Base-by-base conservation (phyloP, 2,888 invertebrate genomes). In the Pemphredon lugubris region DNA sequence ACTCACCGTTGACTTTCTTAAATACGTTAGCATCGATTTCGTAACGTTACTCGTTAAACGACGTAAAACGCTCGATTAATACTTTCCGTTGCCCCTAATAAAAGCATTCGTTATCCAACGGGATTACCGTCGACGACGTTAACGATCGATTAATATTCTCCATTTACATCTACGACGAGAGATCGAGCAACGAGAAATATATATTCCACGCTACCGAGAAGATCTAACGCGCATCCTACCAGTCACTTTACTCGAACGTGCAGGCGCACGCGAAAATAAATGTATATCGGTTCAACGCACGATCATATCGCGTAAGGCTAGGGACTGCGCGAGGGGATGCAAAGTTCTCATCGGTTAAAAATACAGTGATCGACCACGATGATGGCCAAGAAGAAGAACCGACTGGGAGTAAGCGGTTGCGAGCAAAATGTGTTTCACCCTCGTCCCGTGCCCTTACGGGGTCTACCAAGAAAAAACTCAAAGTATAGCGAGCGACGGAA, bases 341-440 rank as follows among this genome's bases (percentile, higher is more conserved):
- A 45, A 66, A 57, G 57, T 32, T n/a, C 34, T 39, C 37, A 48
- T 50, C 65, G 54, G 79, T 65, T 79, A 79, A 79, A 79, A 77
- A 79, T 79, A 79, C 50, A 57, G 18, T 61, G 48, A 58, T 77
- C 68, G 73, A 77, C 64, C 67, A 68, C 30, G 63, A 7, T 45
- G 54, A 11, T 20, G 55, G 34, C 50, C 47, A 65, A 53, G 61
- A 65, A 55, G 50, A 65, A 63, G 63, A 64, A 61, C 53, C 59
- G 51, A 51, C 40, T 6, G 20, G 37, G 7, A 32, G 48, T 47
- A 64, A 51, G n/a, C 44, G 48, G 54, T 67, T 51, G 42, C 51
- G 23, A 37, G 39, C 30, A 23, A n/a, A n/a, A 39, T 37, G 18
- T 58, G 47, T 42, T 73, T 26, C 14, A 65, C 65, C 72, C 68